These are phyloP conservation scores for Bucorvus abyssinicus DNA, from an alignment of 2,797 vertebrate genomes.

Conservation along the genomic window DNA sequence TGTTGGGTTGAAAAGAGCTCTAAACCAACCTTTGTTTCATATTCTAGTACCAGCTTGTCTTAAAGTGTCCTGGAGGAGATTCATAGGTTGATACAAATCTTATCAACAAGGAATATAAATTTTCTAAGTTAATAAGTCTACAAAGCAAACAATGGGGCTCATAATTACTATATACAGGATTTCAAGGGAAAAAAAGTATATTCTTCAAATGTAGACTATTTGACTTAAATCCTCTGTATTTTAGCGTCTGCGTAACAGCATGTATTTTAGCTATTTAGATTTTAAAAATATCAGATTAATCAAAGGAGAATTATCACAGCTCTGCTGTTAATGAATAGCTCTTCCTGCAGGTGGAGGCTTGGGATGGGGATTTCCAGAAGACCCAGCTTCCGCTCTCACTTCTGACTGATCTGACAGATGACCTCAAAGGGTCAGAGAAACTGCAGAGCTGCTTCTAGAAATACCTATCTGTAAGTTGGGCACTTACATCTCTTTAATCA, in stretches of 20 bases:
- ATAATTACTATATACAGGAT: background rate
- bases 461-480: background rate
- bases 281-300: background rate
- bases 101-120: background rate
- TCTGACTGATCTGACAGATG: background rate
- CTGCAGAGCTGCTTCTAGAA: conserved; percentile 5
- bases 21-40: conserved; percentile 2
- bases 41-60: background rate
- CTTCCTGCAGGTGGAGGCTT: background rate
- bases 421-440: background rate
- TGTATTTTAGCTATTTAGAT: background rate
- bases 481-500: background rate
- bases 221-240: background rate
- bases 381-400: background rate
- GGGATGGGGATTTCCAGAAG: background rate
- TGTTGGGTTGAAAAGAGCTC: background rate
- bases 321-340: background rate
- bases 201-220: background rate
- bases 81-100: background rate
- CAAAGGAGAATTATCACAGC: background rate
- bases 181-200: background rate
- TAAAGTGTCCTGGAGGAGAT: background rate
- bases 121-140: background rate
- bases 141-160: background rate
- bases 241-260: background rate